Base-by-base conservation (phyloP, 2,888 invertebrate genomes). In the Rhimphoctona megacephalus region DNA sequence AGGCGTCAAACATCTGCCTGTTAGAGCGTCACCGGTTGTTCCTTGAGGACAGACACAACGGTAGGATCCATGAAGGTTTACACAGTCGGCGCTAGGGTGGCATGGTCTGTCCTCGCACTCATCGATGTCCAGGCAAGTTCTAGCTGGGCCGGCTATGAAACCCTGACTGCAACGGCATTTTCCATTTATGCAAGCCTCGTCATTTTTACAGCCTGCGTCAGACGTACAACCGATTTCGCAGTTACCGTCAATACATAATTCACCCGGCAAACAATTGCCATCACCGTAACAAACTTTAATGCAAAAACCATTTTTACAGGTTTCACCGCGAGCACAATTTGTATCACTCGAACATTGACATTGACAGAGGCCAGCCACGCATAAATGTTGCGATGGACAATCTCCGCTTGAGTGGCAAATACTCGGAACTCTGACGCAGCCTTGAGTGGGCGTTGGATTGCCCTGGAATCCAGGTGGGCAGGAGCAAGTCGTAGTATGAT, bases 231-330 rank as follows among this genome's bases (percentile, higher is more conserved):
- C 98, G 3, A 97, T 96, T 91, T 97, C 96, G 92, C 98, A 98
- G 64, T 96, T 95, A 78, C 98, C 98, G 86, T 96, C 96, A 88
- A 96, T 96, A 90, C 98, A 98, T 84, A 98, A 96, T 95, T 98
- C 98, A 73, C 98, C 98, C 2, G 97, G 97, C 90, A 98, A 95
- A 91, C 98, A 98, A 92, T 98, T 98, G 91, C 97, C 98, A 93
- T 98, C 98, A 14, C 97, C 97, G 92, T 98, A 98, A 93, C 98
- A 98, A 52, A 98, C 96, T 95, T 98, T 98, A 30, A 97, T 96
- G 91, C 98, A 98, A 88, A 97, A 96, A 88, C 96, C 97, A 90
- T 97, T 96, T 85, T 96, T 96, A 92, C 98, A 98, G 86, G 97
- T 96, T 94, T 98, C 98, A 19, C 98, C 98, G 64, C 97, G 96